These are phyloP conservation scores for Brachypodius melanocephalos DNA, from an alignment of 2,113 vertebrate genomes.

Conservation along the genomic window DNA sequence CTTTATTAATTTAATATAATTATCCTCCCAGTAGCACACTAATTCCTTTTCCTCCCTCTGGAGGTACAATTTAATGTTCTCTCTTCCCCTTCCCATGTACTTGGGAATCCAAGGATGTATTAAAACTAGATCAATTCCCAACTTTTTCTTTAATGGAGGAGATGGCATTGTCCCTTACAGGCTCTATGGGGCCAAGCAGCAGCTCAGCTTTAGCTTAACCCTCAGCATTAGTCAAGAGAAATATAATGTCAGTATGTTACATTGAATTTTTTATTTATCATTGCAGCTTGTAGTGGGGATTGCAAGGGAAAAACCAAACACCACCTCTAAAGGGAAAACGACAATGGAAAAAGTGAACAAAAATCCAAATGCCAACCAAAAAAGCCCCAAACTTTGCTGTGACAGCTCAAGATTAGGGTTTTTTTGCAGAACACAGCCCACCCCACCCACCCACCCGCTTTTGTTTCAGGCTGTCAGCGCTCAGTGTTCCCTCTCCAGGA, in stretches of 20 bases:
- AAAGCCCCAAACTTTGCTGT: neutral
- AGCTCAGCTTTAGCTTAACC: neutral
- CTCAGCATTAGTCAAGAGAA: neutral
- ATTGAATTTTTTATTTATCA: neutral
- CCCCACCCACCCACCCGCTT: neutral
- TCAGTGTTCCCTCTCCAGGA: neutral
- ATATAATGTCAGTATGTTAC: neutral
- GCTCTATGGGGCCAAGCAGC: neutral
- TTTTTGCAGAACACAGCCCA: neutral
- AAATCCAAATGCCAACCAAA: neutral
- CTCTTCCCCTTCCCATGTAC: neutral
- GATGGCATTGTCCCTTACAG: neutral
- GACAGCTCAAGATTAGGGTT: neutral
- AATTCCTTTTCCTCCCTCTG: neutral
- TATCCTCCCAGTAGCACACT: neutral
- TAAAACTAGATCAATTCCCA: neutral
- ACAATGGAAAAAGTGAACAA: neutral
- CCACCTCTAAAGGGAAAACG: no score
- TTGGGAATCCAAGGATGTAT: neutral
- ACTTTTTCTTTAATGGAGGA: neutral
- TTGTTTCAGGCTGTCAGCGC: neutral
- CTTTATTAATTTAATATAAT: neutral
- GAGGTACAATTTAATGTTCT: neutral
- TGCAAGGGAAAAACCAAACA: neutral
- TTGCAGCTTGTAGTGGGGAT: neutral